Conservation (phyloP, 2,113 vertebrate species). For the Oryzias celebensis region DNA sequence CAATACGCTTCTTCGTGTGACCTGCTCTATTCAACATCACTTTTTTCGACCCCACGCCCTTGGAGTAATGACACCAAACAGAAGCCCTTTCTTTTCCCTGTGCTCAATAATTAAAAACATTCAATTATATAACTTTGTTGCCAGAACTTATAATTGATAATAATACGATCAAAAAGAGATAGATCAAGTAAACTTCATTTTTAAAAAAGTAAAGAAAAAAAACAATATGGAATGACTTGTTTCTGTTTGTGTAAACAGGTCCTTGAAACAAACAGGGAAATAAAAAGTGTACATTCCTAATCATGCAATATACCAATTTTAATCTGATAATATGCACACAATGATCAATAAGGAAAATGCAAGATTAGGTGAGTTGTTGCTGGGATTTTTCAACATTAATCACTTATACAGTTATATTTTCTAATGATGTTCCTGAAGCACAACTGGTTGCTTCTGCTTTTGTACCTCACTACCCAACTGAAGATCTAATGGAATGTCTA, state of each 20-base stretch:
- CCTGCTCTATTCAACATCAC: slow-evolving; percentile 31
- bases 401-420: slow-evolving; percentile 44
- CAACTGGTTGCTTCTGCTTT: slow-evolving; percentile 48
- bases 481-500: slow-evolving; percentile 46
- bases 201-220: slow-evolving; percentile 4
- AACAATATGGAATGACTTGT: slow-evolving; percentile 65
- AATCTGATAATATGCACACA: slow-evolving; percentile 69
- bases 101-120: slow-evolving; percentile 73
- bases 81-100: slow-evolving; percentile 46
- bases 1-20: slow-evolving; percentile 48
- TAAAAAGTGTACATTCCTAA: slow-evolving; percentile 69
- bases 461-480: slow-evolving; percentile 41
- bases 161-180: slow-evolving; percentile 68
- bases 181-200: slow-evolving; percentile 51
- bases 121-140: slow-evolving; percentile 53
- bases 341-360: slow-evolving; percentile 47
- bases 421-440: slow-evolving; percentile 55
- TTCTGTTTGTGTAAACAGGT: slow-evolving; percentile 44
- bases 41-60: slow-evolving; percentile 41
- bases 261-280: slow-evolving; percentile 30
- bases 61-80: slow-evolving; percentile 36
- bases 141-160: slow-evolving; percentile 64
- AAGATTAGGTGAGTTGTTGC: slow-evolving; percentile 31
- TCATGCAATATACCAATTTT: slow-evolving; percentile 75
- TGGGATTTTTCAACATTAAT: slow-evolving; percentile 27